Conservation (phyloP, 2,113 vertebrate species). For the Ovibos moschatus region DNA sequence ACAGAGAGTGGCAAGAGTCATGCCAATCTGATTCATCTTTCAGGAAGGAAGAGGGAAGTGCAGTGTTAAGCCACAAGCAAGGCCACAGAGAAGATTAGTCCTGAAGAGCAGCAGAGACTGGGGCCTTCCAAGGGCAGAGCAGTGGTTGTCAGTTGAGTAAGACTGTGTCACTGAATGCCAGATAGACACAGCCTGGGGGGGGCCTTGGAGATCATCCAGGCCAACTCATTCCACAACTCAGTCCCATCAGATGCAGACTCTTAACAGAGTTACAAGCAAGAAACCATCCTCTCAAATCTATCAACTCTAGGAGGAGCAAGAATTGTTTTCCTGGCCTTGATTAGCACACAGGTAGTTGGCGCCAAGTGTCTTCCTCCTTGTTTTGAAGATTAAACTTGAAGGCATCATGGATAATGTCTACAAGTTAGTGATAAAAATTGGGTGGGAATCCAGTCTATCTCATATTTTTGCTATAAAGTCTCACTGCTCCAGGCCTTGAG, state of each 20-base stretch:
- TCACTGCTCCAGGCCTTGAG: neutral
- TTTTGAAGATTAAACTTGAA: conserved; percentile 14
- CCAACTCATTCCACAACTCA: conserved; percentile 29
- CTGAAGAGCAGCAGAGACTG: neutral
- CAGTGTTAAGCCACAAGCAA: conserved; percentile 37
- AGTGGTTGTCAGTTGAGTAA: conserved; percentile 49
- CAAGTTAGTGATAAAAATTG: conserved; percentile 17
- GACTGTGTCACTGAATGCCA: conserved; percentile 16
- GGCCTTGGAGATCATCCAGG: conserved; percentile 22
- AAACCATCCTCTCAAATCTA: neutral
- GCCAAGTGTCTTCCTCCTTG: conserved; percentile 34
- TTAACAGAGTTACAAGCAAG: conserved; percentile 30
- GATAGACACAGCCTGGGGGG: neutral
- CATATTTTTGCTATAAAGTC: neutral
- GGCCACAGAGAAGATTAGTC: conserved; percentile 24
- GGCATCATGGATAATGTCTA: neutral
- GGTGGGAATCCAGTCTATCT: neutral
- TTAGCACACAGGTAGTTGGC: neutral
- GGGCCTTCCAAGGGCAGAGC: conserved; percentile 27
- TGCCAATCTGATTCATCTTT: conserved; percentile 60
- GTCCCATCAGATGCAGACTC: conserved; percentile 29
- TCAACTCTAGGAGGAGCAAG: conserved; percentile 36
- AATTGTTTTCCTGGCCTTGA: conserved; percentile 42
- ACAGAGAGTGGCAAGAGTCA: conserved; percentile 31
- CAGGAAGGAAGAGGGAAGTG: conserved; percentile 51